Evolutionary conservation across 1,140 invertebrate species (phyloP).

Genomic region (Teleogryllus occipitalis): DNA sequence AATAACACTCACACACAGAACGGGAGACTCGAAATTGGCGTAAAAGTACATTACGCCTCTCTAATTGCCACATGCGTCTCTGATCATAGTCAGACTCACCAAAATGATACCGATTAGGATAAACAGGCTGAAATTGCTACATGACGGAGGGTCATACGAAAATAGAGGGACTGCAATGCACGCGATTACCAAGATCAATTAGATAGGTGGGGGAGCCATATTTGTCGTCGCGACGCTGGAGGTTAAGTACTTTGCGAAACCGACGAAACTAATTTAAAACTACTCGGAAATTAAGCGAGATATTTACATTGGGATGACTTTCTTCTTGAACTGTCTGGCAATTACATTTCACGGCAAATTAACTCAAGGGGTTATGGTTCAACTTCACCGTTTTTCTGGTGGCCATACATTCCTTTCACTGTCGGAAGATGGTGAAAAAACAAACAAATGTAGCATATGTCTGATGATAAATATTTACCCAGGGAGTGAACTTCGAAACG

Average conservation of each 20-base stretch:
- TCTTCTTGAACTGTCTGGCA: too few species aligned
- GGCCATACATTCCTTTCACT: too few species aligned
- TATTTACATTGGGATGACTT: too few species aligned
- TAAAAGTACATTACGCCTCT: background rate
- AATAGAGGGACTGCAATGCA: background rate
- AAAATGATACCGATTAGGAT: slow-evolving; percentile 1
- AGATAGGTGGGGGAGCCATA: background rate
- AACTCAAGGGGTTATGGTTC: too few species aligned
- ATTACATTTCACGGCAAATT: too few species aligned
- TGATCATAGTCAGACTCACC: background rate
- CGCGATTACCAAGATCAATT: background rate
- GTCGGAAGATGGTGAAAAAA: too few species aligned
- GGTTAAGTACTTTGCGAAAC: background rate
- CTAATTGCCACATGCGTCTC: background rate
- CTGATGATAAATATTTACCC: too few species aligned
- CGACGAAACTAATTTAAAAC: too few species aligned
- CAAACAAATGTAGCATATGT: too few species aligned
- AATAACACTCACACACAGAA: background rate
- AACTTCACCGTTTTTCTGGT: too few species aligned
- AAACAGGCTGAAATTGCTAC: background rate
- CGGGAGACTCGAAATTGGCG: background rate
- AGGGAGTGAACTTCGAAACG: too few species aligned
- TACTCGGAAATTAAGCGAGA: too few species aligned
- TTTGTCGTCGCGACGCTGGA: background rate
- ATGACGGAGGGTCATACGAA: background rate